Evolutionary conservation across 2,113 vertebrate species (phyloP).

Genomic region (Chionis minor): DNA sequence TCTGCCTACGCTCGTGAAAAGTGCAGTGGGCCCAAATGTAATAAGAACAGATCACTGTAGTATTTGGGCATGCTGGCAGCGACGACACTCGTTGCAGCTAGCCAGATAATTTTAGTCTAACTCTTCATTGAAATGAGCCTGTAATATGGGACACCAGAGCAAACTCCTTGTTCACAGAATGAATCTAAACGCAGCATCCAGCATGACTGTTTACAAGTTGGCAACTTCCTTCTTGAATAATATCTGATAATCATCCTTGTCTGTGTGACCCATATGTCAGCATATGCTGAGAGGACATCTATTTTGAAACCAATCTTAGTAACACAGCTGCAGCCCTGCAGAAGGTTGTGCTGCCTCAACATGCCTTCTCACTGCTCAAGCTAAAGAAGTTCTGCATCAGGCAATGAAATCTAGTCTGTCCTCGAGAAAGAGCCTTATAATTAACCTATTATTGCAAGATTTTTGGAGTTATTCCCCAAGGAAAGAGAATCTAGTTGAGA

Average conservation of each 20-base stretch:
- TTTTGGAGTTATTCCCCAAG: not conserved
- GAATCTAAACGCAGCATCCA: not conserved
- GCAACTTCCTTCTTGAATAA: not conserved
- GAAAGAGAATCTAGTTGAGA: not conserved
- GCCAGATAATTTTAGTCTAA: not conserved
- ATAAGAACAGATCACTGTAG: not conserved
- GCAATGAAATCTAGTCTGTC: not conserved
- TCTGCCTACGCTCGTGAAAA: not conserved
- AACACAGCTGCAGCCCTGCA: conserved; percentile 6
- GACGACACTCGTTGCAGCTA: not conserved
- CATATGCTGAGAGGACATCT: not conserved
- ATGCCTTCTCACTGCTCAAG: not conserved
- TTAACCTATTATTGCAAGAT: not conserved
- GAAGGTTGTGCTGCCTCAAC: not conserved
- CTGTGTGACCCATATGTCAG: not conserved
- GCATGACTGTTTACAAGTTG: not conserved
- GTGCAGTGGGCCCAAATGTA: not conserved
- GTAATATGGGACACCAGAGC: not conserved
- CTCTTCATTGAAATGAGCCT: not conserved
- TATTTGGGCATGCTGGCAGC: not conserved
- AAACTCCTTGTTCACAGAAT: not conserved
- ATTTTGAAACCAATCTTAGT: not conserved
- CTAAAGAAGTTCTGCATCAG: not conserved
- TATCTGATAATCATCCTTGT: not conserved
- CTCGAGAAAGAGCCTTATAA: not conserved